Conservation (phyloP, 2,797 vertebrate genomes). For the Muscicapa comitata region DNA sequence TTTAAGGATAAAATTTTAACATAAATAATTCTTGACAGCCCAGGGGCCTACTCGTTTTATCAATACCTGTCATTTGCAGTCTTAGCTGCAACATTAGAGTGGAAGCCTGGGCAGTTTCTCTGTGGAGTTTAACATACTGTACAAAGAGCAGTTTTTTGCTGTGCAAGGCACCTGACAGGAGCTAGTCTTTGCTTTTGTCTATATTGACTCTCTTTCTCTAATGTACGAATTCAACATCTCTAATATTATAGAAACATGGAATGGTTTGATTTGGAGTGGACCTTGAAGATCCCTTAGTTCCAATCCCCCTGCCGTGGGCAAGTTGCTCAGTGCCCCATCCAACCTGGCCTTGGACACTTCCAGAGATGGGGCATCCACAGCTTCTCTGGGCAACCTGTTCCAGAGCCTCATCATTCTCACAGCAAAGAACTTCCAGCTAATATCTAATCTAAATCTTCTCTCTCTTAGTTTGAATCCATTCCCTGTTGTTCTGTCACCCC, state of each 20-base stretch:
- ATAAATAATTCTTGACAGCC: background rate
- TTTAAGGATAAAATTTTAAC: background rate
- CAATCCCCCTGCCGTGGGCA: background rate
- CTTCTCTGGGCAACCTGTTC: background rate
- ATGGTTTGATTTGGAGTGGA: background rate
- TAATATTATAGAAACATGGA: background rate
- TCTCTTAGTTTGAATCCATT: background rate
- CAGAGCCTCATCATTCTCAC: background rate
- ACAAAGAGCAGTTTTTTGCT: background rate
- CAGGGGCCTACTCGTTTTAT: background rate
- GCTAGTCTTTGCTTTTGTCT: background rate
- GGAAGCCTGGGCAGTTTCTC: background rate
- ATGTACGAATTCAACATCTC: background rate
- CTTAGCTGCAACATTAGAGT: background rate
- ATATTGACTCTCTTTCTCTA: background rate
- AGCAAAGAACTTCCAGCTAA: background rate
- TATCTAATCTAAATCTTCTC: background rate
- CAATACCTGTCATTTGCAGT: background rate
- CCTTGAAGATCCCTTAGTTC: background rate
- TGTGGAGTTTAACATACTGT: background rate
- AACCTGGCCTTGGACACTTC: background rate
- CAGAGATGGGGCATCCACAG: background rate
- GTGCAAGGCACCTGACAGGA: fast-evolving
- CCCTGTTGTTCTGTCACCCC: background rate
- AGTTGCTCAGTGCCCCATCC: background rate